Evolutionary conservation across 2,888 invertebrate species (phyloP).

Genomic region (Rhagophthalmus giganteus): DNA sequence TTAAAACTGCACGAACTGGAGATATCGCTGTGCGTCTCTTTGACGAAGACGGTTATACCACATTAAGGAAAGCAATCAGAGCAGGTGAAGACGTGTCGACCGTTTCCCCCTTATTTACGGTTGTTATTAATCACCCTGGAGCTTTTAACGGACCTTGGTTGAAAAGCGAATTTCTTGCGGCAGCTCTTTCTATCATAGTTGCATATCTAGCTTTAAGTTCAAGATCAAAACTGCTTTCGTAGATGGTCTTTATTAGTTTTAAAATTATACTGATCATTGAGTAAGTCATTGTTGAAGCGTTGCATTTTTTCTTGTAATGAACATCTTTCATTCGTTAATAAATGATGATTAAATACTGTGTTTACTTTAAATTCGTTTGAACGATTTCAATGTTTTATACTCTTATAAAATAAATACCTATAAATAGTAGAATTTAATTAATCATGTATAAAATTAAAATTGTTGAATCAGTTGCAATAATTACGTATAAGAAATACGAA

Average conservation of each 20-base stretch:
- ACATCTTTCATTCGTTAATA: background rate
- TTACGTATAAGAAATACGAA: no score
- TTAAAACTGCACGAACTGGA: slow-evolving; percentile 79
- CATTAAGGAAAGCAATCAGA: slow-evolving; percentile 79
- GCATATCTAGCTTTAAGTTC: slow-evolving; percentile 87
- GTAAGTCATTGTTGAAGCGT: background rate
- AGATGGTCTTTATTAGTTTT: no score
- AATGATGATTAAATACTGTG: background rate
- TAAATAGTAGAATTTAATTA: no score
- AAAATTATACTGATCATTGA: no score
- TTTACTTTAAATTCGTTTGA: background rate
- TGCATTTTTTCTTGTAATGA: background rate
- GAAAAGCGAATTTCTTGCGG: slow-evolving; percentile 89
- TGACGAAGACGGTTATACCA: slow-evolving; percentile 91
- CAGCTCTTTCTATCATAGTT: slow-evolving; percentile 73
- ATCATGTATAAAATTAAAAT: no score
- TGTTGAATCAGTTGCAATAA: no score
- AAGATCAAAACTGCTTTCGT: slow-evolving; percentile 78
- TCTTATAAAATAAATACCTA: no score
- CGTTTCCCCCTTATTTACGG: slow-evolving; percentile 71
- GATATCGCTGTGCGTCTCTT: slow-evolving; percentile 78
- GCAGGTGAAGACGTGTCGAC: slow-evolving; percentile 69
- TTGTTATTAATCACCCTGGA: slow-evolving; percentile 73
- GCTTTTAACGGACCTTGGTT: slow-evolving; percentile 92
- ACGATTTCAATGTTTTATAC: no score